These are phyloP conservation scores for Ferrisia virgata DNA, from an alignment of 2,888 invertebrate species.

Conservation along the genomic window DNA sequence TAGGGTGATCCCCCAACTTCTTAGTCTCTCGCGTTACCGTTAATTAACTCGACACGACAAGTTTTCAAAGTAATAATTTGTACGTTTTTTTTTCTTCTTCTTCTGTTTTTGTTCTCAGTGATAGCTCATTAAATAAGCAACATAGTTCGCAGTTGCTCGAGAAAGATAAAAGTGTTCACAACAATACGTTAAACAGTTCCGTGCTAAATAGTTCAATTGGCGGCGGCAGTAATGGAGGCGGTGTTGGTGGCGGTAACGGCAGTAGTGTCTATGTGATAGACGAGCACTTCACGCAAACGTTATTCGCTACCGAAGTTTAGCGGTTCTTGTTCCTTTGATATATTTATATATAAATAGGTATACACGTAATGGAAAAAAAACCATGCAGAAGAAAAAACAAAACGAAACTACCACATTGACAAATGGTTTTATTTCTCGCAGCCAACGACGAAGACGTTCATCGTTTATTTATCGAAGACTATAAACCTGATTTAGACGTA, in stretches of 20 bases:
- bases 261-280: conserved; percentile 69
- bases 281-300: conserved; percentile 61
- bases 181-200: conserved; percentile 39
- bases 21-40: neutral
- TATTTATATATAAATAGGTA: neutral
- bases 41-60: conserved; percentile 16
- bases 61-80: neutral
- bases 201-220: conserved; percentile 31
- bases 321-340: conserved; percentile 49
- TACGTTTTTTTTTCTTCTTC: conserved; percentile 36
- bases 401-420: conserved; percentile 30
- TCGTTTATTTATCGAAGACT: neutral
- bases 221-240: conserved; percentile 54
- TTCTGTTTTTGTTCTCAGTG: conserved; percentile 58
- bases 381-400: neutral
- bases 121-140: conserved; percentile 68
- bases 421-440: conserved; percentile 22
- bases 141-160: conserved; percentile 56
- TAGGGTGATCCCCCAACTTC: neutral
- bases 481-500: neutral
- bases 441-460: neutral
- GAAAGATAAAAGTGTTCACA: conserved; percentile 53
- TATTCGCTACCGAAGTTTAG: conserved; percentile 75
- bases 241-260: conserved; percentile 48
- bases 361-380: neutral